Percentiles rank a stretch among this genome's conserved stretches.
phyloP scores from a whole-genome alignment of 2,888 invertebrate genomes.

The Tetranychus truncatus region DNA sequence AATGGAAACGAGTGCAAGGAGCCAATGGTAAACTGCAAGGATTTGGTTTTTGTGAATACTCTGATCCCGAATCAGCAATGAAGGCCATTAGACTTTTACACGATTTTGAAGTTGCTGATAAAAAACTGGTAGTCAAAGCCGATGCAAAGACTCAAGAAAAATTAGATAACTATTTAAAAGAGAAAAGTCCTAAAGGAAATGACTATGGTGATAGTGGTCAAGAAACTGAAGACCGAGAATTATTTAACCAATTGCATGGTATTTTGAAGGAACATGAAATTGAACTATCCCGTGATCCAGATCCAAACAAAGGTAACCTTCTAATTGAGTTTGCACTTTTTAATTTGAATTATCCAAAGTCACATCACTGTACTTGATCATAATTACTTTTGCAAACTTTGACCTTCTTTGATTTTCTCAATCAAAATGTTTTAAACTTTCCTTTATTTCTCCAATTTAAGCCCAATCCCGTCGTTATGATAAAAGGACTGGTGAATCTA shows the following conservation, averaged over 20 bases:
- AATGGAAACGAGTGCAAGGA: conserved; percentile 88
- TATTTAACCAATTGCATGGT: conserved; percentile 55
- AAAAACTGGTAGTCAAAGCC: conserved; percentile 75
- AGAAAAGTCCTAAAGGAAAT: conserved; percentile 21
- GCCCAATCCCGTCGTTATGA: conserved; percentile 7
- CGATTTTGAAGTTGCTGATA: conserved; percentile 76
- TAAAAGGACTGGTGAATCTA: conserved; percentile 9
- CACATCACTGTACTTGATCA: not conserved
- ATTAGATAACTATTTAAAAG: conserved; percentile 54
- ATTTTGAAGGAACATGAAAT: conserved; percentile 63
- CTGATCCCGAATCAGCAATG: conserved; percentile 81
- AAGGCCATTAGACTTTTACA: conserved; percentile 80
- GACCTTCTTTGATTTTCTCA: too few species aligned
- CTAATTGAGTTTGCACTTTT: not conserved
- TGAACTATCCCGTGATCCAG: conserved; percentile 35
- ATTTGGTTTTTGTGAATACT: conserved; percentile 95
- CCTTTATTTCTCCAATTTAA: not conserved
- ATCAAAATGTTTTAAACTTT: too few species aligned
- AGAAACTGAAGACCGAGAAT: conserved; percentile 53
- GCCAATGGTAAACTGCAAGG: conserved; percentile 47
- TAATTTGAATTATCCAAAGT: not conserved
- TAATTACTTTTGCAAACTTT: not conserved
- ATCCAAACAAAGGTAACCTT: conserved; percentile 23
- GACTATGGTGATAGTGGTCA: conserved; percentile 43
- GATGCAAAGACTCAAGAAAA: conserved; percentile 91